Percentiles rank a stretch among this genome's conserved stretches.
These are phyloP conservation scores for Caenorhabditis wallacei DNA, from an alignment of 2,888 invertebrate genomes.

Conservation along the genomic window DNA sequence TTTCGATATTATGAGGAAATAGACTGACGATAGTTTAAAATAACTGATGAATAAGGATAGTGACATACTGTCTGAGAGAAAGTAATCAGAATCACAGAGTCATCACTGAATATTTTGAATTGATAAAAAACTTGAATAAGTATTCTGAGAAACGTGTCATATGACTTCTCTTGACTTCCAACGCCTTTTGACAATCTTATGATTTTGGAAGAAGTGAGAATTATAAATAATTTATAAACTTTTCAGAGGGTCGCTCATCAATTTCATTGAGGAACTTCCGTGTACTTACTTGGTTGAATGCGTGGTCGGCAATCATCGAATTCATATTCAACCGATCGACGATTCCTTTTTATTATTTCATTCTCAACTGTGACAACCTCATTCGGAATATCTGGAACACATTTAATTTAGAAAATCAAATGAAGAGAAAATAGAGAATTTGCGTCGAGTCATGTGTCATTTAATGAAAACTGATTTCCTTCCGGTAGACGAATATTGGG, in stretches of 20 bases:
- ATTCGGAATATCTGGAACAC: slow-evolving; percentile 41
- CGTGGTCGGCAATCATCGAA: slow-evolving; percentile 64
- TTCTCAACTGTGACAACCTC: slow-evolving; percentile 12
- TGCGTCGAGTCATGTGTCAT: slow-evolving; percentile 45
- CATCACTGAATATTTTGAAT: not conserved
- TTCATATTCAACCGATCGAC: slow-evolving; percentile 50
- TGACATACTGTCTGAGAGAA: too few species aligned
- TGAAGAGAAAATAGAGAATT: not conserved
- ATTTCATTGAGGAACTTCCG: slow-evolving; percentile 12
- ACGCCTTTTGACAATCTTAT: not conserved
- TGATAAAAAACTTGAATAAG: too few species aligned
- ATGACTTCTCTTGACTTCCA: not conserved
- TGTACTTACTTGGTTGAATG: slow-evolving; percentile 57
- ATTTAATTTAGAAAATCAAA: slow-evolving; percentile 6
- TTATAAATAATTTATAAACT: slow-evolving; percentile 16
- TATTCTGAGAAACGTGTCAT: not conserved
- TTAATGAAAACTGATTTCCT: slow-evolving; percentile 39
- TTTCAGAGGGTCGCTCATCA: slow-evolving; percentile 19
- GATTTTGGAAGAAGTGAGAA: not conserved
- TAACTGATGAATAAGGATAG: too few species aligned
- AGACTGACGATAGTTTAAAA: too few species aligned
- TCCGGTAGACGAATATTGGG: slow-evolving; percentile 20
- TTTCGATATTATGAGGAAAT: not conserved
- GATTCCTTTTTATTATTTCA: not conserved
- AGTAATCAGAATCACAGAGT: not conserved